phyloP scores from a whole-genome alignment of 1,140 invertebrate genomes.

The Lerema accius region DNA sequence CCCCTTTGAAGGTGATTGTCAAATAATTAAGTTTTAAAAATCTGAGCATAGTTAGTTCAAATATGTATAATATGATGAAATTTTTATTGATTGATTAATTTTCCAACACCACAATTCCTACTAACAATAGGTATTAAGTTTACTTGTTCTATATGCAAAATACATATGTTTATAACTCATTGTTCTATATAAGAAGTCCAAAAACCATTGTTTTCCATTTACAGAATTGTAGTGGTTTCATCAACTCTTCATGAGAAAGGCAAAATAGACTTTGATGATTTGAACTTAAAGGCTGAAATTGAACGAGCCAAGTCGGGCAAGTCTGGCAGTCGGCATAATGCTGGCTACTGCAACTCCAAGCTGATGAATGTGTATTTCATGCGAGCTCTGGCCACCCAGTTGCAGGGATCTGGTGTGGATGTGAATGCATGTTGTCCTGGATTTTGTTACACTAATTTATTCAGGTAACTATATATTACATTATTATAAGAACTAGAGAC shows the following conservation, averaged over 20 bases:
- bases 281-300: conserved; percentile 77
- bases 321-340: conserved; percentile 79
- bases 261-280: conserved; percentile 88
- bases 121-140: too few species aligned
- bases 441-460: conserved; percentile 89
- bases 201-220: conserved; percentile 36
- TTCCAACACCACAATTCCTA: too few species aligned
- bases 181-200: conserved; percentile 1
- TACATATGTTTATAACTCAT: conserved; percentile 6
- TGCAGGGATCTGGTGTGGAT: conserved; percentile 84
- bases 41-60: too few species aligned
- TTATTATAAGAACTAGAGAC: too few species aligned
- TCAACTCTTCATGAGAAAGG: conserved; percentile 80
- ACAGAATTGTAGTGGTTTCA: conserved; percentile 83
- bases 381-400: conserved; percentile 84
- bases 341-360: conserved; percentile 91
- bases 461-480: conserved; percentile 63
- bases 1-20: too few species aligned
- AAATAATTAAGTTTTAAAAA: too few species aligned
- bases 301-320: conserved; percentile 69
- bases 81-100: too few species aligned
- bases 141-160: too few species aligned
- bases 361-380: conserved; percentile 90
- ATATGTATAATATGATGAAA: too few species aligned
- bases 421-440: conserved; percentile 93